Evolutionary conservation across 2,113 vertebrate genomes (phyloP).

Genomic region (Bambusicola thoracicus): DNA sequence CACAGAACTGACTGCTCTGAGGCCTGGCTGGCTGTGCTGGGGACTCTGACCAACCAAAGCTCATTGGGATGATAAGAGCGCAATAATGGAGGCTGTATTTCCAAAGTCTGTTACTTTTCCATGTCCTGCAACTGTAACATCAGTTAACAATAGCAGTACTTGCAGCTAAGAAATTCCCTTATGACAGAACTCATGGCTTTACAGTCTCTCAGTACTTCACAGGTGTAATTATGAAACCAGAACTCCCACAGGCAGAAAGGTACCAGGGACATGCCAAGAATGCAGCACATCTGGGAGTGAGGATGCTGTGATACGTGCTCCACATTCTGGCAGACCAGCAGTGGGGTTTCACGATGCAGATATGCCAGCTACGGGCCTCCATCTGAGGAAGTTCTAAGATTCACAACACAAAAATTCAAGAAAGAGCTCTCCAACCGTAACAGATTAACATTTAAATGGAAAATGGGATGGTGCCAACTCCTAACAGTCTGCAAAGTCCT

Average conservation of each 20-base stretch:
- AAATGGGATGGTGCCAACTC: conserved; percentile 42
- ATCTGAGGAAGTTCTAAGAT: neutral
- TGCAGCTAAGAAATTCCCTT: neutral
- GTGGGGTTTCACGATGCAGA: neutral
- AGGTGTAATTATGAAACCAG: neutral
- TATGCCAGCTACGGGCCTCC: neutral
- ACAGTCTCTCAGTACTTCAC: neutral
- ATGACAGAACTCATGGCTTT: neutral
- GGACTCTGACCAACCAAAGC: neutral
- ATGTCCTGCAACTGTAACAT: neutral
- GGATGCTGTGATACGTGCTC: neutral
- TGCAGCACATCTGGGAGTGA: neutral
- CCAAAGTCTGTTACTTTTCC: neutral
- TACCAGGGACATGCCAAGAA: neutral
- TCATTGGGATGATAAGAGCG: accelerated
- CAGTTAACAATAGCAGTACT: neutral
- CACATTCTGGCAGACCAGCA: neutral
- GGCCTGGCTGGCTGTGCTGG: neutral
- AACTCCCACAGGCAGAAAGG: neutral
- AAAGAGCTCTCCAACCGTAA: conserved; percentile 35
- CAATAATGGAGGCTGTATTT: neutral
- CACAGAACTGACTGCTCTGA: no score
- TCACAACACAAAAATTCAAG: neutral
- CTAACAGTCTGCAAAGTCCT: conserved; percentile 12
- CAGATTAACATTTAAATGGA: conserved; percentile 34